Conservation (phyloP, 2,113 vertebrate genomes). For the Eubucco bourcierii region DNA sequence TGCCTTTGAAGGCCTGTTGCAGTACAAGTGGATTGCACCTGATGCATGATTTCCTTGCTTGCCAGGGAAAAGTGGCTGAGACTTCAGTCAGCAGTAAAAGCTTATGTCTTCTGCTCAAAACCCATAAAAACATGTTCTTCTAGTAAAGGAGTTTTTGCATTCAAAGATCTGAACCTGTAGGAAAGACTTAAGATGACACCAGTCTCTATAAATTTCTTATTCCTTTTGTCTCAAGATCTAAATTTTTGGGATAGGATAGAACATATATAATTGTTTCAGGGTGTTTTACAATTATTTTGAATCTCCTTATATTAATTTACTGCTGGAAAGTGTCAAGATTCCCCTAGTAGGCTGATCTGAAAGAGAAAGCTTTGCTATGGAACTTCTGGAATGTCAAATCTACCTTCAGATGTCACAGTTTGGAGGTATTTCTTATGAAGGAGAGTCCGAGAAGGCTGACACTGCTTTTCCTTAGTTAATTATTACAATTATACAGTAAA, state of each 20-base stretch:
- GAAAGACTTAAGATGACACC: not conserved
- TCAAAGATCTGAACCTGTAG: not conserved
- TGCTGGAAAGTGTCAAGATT: not conserved
- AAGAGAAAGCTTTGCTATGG: not conserved
- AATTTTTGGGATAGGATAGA: not conserved
- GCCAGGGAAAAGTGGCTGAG: not conserved
- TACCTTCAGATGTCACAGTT: not conserved
- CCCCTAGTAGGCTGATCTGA: not conserved
- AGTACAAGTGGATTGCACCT: not conserved
- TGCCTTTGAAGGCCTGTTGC: not conserved
- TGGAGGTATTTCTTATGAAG: not conserved
- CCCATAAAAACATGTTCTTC: not conserved
- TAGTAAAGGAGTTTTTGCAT: not conserved
- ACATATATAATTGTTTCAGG: not conserved
- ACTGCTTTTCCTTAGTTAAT: not conserved
- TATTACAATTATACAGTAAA: not conserved
- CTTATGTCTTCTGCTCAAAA: not conserved
- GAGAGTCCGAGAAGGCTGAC: not conserved
- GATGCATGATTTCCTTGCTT: not conserved
- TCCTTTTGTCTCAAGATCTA: not conserved
- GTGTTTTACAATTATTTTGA: not conserved
- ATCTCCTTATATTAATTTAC: not conserved
- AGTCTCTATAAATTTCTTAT: not conserved
- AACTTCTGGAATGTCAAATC: not conserved
- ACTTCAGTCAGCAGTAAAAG: not conserved